phyloP scores from a whole-genome alignment of 30 jellyfish, hydroid and myxozoan genomes.

The Phacellophora camtschatica region DNA sequence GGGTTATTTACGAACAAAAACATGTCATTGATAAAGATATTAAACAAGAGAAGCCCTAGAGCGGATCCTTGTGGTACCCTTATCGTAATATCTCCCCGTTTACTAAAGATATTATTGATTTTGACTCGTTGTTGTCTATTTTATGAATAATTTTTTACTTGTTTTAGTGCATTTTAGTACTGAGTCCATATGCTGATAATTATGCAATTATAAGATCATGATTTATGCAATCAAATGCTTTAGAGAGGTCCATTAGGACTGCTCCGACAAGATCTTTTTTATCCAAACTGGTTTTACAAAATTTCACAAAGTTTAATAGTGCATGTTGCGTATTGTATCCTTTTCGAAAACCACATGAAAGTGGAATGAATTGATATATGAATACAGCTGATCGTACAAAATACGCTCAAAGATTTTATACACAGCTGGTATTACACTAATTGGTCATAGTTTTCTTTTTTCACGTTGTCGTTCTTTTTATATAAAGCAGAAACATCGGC shows the following conservation, averaged over 20 bases:
- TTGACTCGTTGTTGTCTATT: too few species aligned
- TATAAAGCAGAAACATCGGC: neutral
- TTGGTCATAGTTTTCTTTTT: slow-evolving; percentile 20
- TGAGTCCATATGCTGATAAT: neutral
- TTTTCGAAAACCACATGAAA: too few species aligned
- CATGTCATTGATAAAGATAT: too few species aligned
- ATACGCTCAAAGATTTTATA: slow-evolving; percentile 12
- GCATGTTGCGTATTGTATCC: too few species aligned
- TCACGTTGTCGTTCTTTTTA: too few species aligned
- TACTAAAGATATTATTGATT: slow-evolving; percentile 3
- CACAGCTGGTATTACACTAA: slow-evolving; percentile 1
- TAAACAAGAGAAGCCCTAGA: too few species aligned
- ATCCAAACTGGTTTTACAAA: neutral
- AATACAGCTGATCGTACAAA: neutral
- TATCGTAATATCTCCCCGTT: neutral
- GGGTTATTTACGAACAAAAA: slow-evolving; percentile 10
- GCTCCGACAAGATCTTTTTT: neutral
- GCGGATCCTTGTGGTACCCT: slow-evolving; percentile 47
- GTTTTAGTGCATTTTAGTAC: neutral
- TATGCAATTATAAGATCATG: neutral
- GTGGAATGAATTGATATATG: neutral
- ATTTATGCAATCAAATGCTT: too few species aligned
- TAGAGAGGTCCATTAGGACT: too few species aligned
- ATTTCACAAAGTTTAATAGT: slow-evolving; percentile 1
- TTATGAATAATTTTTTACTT: neutral